Base-by-base conservation (phyloP, 1,140 invertebrate species). In the Akabosia matsudoensis region DNA sequence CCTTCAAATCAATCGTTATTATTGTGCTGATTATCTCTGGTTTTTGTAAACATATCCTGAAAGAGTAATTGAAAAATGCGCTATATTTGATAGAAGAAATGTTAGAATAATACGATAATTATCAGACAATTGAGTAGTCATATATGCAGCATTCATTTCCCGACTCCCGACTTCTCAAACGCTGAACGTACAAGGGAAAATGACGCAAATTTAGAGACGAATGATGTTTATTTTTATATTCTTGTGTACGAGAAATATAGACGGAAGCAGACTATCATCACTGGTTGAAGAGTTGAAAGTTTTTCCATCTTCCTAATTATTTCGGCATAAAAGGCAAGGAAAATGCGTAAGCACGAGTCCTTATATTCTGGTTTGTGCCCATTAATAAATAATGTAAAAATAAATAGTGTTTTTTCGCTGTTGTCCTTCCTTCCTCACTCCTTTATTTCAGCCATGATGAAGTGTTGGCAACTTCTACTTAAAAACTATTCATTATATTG, bases 301-400 rank as follows among this genome's bases (percentile, higher is more conserved):
- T 67, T n/a, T 67, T 30, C 61, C 30, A 24, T 61, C 54, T 45
- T 45, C 37, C 22, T 67, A 67, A 67, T 67, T 67, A 67, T 67
- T 30, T 67, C 4, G 3, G 24, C 61, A 67, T 67, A 67, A 30
- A 67, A 30, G 61, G 61, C 61, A 67, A 67, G 28, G n/a, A 31
- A 30, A 67, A 67, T 67, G 26, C 28, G 31, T 10, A 28, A 31
- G 10, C 28, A 31, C 4, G 61, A 30, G 54, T 22, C 7, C 28
- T 3, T 30, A 4, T 61, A n/a, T 22, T 10, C n/a, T 16, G 7
- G 14, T 10, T 7, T 61, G 54, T 61, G 54, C 24, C 24, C 54
- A 61, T 61, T n/a, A 61, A 61, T 61, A 61, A 14, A 61, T 61
- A 61, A 61, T n/a, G 24, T 16, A 7, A 16, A 56, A 56, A 56